Base-by-base conservation (phyloP, 2,797 vertebrate species). In the Diceros bicornis region DNA sequence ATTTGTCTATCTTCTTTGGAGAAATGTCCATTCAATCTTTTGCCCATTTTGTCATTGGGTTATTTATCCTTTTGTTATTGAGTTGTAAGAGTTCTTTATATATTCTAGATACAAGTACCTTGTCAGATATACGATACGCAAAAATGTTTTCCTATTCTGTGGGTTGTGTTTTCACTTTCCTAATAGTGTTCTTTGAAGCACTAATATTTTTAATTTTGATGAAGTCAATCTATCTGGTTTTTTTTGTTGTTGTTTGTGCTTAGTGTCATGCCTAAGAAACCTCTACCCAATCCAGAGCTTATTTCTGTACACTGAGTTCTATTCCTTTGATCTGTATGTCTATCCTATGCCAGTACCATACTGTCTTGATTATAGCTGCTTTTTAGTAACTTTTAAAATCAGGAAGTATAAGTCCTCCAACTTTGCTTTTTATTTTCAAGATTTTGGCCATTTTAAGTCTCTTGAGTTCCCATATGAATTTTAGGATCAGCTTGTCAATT, bases 341-440 rank as follows among this genome's bases (percentile, higher is more conserved):
- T 62, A 16, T 66, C 23, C 18, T 37, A 25, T 57, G 29, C 78
- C 52, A 23, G 34, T 68, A 62, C 62, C 23, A 9, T 44, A 20
- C 44, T 79, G 20, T 69, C 44, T 78, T 62, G 18, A 47, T 55
- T 89, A 74, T 3, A 91, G 55, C 47, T 78, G 52, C 41, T 69
- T 91, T 91, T 21, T n/a, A 59, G 25, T 59, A 85, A 85, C 52
- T 78, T 95, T 78, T 91, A 69, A 90, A 68, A 85, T 69, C 32
- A 85, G 37, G 7, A 68, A 68, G 34, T 91, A 4, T 69, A 79
- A 92, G 27, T 83, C 20, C 4, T 32, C 57, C 57, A 52, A 23
- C 18, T 74, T 74, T 74, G 18, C 47, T 89, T 66, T 94, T 34
- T 9, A 12, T 95, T 69, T 84, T 95, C 27, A 95, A 55, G 52